Conservation (phyloP, 2,888 invertebrate genomes). For the Amphipyra berbera region DNA sequence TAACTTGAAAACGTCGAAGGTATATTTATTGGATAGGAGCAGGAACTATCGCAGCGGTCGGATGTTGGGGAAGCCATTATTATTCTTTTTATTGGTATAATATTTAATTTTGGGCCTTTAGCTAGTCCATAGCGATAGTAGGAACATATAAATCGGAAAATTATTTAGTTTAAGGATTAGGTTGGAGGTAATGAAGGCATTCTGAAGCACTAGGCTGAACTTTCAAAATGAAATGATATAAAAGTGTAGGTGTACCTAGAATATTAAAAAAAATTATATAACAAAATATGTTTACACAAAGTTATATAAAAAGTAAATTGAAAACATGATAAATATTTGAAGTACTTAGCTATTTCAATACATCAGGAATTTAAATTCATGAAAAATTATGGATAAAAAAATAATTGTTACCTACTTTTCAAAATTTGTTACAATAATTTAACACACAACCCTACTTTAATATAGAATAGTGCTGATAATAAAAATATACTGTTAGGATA, state of each 20-base stretch:
- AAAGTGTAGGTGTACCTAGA: not conserved
- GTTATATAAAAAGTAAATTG: too few relatives aligned
- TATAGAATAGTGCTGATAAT: too few relatives aligned
- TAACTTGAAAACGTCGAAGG: constrained; percentile 88
- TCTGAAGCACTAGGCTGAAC: constrained; percentile 48
- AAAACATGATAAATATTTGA: too few relatives aligned
- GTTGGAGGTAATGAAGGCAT: constrained; percentile 48
- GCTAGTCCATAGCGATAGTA: constrained; percentile 73
- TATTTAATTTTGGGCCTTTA: constrained; percentile 88
- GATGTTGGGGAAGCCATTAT: constrained; percentile 86
- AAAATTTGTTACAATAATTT: too few relatives aligned
- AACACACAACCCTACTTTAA: too few relatives aligned
- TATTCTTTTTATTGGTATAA: constrained; percentile 90
- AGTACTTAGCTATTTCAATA: too few relatives aligned
- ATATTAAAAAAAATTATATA: too few relatives aligned
- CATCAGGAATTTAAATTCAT: too few relatives aligned
- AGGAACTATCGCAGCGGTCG: constrained; percentile 86
- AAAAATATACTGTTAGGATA: too few relatives aligned
- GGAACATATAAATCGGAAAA: constrained; percentile 84
- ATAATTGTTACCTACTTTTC: too few relatives aligned
- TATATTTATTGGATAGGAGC: constrained; percentile 85
- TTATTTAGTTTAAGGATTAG: constrained; percentile 75
- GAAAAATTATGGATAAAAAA: too few relatives aligned
- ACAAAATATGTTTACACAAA: too few relatives aligned
- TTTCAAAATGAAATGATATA: not conserved